Evolutionary conservation across 2,113 vertebrate species (phyloP).

Genomic region (Poicephalus gulielmi): DNA sequence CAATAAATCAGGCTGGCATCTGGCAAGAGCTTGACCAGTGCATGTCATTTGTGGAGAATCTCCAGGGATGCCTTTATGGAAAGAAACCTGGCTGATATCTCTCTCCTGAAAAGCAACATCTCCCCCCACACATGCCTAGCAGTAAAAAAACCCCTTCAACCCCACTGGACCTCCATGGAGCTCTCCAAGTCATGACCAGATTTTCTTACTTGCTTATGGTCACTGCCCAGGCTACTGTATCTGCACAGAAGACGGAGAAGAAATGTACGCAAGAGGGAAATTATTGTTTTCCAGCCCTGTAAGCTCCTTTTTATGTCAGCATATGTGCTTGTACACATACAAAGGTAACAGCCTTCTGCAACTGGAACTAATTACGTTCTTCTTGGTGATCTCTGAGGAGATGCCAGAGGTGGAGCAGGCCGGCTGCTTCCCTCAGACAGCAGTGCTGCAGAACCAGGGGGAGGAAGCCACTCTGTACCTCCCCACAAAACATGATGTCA

Average conservation of each 20-base stretch:
- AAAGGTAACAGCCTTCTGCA: not conserved
- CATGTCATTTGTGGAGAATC: not conserved
- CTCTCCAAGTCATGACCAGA: not conserved
- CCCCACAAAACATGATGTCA: not conserved
- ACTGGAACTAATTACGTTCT: not conserved
- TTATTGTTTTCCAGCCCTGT: not conserved
- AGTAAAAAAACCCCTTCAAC: not conserved
- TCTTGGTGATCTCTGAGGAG: not conserved
- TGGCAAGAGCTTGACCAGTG: not conserved
- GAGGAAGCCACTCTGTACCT: not conserved
- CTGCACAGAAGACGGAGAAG: not conserved
- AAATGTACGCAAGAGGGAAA: not conserved
- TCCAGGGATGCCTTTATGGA: not conserved
- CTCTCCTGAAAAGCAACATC: not conserved
- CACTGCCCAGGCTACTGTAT: not conserved
- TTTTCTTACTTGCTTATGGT: not conserved
- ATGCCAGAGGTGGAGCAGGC: not conserved
- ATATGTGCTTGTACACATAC: rapidly evolving
- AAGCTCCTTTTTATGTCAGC: not conserved
- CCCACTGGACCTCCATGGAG: not conserved
- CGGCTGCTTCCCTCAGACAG: not conserved
- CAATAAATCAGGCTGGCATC: not conserved
- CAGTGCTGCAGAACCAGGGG: not conserved
- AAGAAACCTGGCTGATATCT: not conserved
- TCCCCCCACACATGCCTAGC: not conserved